Conservation (phyloP, 2,113 vertebrate species). For the Callionymus lyra region DNA sequence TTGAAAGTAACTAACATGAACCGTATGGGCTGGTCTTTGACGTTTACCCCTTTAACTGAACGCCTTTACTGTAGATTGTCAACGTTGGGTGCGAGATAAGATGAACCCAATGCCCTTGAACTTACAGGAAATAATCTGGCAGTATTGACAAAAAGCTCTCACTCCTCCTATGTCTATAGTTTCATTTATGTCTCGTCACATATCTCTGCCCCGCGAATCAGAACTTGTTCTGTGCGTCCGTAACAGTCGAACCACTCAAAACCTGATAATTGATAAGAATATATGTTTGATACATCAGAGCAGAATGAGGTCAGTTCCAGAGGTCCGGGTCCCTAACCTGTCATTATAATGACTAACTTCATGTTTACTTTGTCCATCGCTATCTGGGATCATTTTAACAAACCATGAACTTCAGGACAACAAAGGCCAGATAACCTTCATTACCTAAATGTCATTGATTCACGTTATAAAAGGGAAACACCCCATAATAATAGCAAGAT, state of each 20-base stretch:
- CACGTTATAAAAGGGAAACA: slow-evolving; percentile 4
- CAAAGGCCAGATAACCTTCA: slow-evolving; percentile 29
- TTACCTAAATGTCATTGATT: slow-evolving; percentile 21
- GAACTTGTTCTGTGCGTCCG: too few species aligned
- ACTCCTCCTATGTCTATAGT: too few species aligned
- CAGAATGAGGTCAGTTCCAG: slow-evolving; percentile 25
- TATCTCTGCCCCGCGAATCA: too few species aligned
- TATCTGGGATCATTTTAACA: slow-evolving; percentile 38
- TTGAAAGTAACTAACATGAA: too few species aligned
- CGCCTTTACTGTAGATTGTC: slow-evolving; percentile 31
- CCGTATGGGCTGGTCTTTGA: slow-evolving; percentile 32
- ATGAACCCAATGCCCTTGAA: slow-evolving; percentile 20
- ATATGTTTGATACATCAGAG: too few species aligned
- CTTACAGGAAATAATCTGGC: neutral
- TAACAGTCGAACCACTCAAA: too few species aligned
- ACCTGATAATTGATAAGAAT: too few species aligned
- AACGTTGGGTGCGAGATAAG: slow-evolving; percentile 26
- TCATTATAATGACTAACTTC: slow-evolving; percentile 56
- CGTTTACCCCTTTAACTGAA: slow-evolving; percentile 33
- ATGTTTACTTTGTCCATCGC: slow-evolving; percentile 37
- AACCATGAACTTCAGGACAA: slow-evolving; percentile 50
- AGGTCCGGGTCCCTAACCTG: slow-evolving; percentile 41
- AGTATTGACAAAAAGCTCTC: too few species aligned
- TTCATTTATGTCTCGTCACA: neutral
- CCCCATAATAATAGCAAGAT: neutral